Percentiles rank a stretch among this genome's conserved stretches.
Evolutionary conservation across 2,888 invertebrate species (phyloP).

Genomic region (Drosophila nr. medialis): DNA sequence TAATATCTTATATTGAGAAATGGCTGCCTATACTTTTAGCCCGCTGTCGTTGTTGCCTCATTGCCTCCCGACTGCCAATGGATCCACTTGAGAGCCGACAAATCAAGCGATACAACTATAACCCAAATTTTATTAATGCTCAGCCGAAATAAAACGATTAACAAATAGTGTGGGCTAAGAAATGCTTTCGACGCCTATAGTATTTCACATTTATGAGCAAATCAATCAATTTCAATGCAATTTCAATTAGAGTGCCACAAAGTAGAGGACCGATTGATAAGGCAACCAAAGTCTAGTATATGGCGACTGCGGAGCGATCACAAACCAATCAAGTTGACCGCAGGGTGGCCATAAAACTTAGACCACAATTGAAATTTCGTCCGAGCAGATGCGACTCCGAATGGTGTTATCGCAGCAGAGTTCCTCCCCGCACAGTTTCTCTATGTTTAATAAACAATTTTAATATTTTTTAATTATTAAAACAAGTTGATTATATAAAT

Average conservation of each 20-base stretch:
- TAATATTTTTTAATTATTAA: slow-evolving; percentile 82
- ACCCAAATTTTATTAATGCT: slow-evolving; percentile 27
- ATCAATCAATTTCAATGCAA: slow-evolving; percentile 81
- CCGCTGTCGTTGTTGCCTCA: background rate
- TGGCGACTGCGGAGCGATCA: slow-evolving; percentile 24
- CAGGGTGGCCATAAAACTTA: slow-evolving; percentile 44
- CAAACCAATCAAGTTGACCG: slow-evolving; percentile 63
- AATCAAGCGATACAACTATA: slow-evolving; percentile 46
- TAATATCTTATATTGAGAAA: slow-evolving; percentile 1
- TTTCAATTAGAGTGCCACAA: slow-evolving; percentile 71
- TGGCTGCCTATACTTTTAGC: slow-evolving; percentile 3
- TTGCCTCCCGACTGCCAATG: background rate
- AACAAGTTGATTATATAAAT: slow-evolving; percentile 83
- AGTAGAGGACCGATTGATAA: slow-evolving; percentile 51
- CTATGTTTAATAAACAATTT: slow-evolving; percentile 70
- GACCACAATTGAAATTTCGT: slow-evolving; percentile 8
- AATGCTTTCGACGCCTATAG: slow-evolving; percentile 22
- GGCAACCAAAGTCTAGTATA: slow-evolving; percentile 1
- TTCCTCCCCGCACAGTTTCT: slow-evolving; percentile 1
- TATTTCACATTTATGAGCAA: slow-evolving; percentile 64
- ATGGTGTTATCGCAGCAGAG: slow-evolving; percentile 26
- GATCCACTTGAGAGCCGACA: slow-evolving; percentile 38
- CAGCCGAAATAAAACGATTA: slow-evolving; percentile 68
- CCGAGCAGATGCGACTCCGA: slow-evolving; percentile 29
- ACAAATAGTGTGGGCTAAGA: slow-evolving; percentile 39